Percentiles rank a stretch among this genome's conserved stretches.
These are phyloP conservation scores for Cryptotermes secundus DNA, from an alignment of 1,140 invertebrate genomes.

Conservation along the genomic window DNA sequence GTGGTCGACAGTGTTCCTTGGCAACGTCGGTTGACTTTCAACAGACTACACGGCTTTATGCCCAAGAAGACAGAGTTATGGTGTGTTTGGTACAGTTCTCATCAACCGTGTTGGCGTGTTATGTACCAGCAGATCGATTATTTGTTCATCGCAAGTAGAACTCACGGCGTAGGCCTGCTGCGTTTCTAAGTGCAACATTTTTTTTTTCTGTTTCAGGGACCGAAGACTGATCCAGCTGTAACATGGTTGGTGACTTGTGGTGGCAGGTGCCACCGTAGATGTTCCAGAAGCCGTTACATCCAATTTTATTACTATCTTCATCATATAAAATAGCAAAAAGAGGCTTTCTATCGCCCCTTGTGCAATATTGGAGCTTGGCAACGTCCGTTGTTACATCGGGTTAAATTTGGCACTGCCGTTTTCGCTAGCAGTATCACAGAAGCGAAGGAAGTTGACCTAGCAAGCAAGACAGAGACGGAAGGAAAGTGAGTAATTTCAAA, in stretches of 20 bases:
- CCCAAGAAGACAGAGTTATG: no score
- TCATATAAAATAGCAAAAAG: background rate
- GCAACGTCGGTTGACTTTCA: no score
- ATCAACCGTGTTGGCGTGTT: no score
- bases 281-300: background rate
- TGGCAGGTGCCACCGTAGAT: background rate
- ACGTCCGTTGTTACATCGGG: background rate
- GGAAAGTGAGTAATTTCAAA: background rate
- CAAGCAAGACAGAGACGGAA: background rate
- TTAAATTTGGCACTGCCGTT: constrained; percentile 12
- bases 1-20: no score
- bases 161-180: no score
- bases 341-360: background rate
- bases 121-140: background rate
- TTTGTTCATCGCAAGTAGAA: background rate
- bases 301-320: background rate
- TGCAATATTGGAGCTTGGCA: background rate
- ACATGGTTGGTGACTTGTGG: background rate
- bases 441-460: background rate
- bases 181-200: no score
- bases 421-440: background rate
- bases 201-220: background rate
- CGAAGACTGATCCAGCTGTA: background rate
- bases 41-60: no score
- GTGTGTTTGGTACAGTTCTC: no score